A percentile compares a stretch with the other conserved stretches of the same genome.
Evolutionary conservation across 2,113 vertebrate genomes (phyloP).

Genomic region (Sinocyclocheilus anshuiensis): DNA sequence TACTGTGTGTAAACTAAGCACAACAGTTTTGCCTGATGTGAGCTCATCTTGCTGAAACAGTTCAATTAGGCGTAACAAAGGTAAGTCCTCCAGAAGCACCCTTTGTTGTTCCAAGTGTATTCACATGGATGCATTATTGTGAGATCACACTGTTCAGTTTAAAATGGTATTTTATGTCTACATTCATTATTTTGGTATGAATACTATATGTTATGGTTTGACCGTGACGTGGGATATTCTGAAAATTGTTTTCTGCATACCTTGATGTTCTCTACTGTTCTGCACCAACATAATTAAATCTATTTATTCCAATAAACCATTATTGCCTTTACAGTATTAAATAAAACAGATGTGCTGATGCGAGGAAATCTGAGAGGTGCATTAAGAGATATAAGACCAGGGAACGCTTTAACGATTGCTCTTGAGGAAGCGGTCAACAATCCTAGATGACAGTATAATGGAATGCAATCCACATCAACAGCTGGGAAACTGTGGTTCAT

Average conservation of each 20-base stretch:
- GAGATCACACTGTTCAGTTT: not conserved
- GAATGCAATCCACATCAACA: conserved; percentile 68
- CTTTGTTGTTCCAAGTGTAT: not conserved
- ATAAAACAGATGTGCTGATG: conserved; percentile 61
- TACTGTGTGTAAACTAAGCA: not conserved
- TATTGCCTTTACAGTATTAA: conserved; percentile 75
- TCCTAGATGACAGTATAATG: conserved; percentile 60
- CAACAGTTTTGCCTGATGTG: not conserved
- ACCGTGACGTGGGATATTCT: too few species aligned
- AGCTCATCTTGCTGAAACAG: not conserved
- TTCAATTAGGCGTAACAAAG: not conserved
- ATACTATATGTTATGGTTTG: too few species aligned
- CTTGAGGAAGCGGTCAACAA: conserved; percentile 38
- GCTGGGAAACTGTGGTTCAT: conserved; percentile 54
- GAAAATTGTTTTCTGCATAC: not conserved
- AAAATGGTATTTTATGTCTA: not conserved
- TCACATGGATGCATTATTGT: not conserved
- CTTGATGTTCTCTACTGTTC: too few species aligned
- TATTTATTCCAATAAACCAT: conserved; percentile 42
- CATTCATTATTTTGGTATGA: too few species aligned
- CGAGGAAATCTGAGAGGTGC: not conserved
- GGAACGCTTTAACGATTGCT: not conserved
- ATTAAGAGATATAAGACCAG: not conserved
- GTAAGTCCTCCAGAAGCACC: not conserved
- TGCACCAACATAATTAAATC: not conserved